Percentiles rank a stretch among this genome's conserved stretches.
Conservation (phyloP, 1,140 invertebrate genomes). For the Cotesia chilonis region DNA sequence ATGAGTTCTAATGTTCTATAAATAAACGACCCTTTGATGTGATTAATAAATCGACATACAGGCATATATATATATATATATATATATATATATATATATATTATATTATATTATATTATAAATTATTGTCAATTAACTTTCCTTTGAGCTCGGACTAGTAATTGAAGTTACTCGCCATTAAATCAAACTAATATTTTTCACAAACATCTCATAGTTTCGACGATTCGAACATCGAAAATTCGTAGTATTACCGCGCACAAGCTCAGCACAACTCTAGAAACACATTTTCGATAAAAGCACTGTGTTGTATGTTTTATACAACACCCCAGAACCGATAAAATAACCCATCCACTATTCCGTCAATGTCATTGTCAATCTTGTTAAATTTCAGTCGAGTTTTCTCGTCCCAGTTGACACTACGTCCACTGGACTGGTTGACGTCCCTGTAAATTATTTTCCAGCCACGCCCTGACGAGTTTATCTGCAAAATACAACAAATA, state of each 20-base stretch:
- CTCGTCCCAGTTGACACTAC: conserved; percentile 25
- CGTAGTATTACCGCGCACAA: background rate
- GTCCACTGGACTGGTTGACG: conserved; percentile 25
- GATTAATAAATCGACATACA: no score
- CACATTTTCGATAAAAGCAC: no score
- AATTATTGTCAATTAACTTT: no score
- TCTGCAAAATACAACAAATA: conserved; percentile 53
- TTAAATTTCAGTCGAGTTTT: conserved; percentile 35
- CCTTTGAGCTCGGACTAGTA: no score
- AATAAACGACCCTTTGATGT: background rate
- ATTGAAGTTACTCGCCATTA: no score
- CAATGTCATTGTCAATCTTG: conserved; percentile 34
- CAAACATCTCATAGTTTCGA: background rate
- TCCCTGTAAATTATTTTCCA: conserved; percentile 47
- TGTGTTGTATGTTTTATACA: conserved; percentile 13
- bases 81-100: no score
- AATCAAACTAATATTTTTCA: no score
- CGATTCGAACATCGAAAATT: background rate
- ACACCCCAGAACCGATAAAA: conserved; percentile 18
- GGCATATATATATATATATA: no score
- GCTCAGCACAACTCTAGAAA: background rate
- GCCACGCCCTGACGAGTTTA: conserved; percentile 43
- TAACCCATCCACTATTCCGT: conserved; percentile 33
- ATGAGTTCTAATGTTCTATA: background rate
- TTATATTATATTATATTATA: no score